phyloP scores from a whole-genome alignment of 2,888 invertebrate genomes.

The Drosophila neonasuta region DNA sequence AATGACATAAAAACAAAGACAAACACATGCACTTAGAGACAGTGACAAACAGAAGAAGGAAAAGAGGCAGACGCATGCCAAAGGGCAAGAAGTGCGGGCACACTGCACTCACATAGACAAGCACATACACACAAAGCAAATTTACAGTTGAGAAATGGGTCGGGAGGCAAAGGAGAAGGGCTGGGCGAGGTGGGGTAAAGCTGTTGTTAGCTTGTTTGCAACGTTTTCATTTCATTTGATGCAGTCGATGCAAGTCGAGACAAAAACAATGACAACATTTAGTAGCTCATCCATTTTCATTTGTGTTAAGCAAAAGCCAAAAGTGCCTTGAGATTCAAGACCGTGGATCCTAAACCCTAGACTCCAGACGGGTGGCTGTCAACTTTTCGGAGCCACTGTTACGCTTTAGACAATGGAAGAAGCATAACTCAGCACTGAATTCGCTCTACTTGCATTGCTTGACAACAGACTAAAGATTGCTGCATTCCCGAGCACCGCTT shows the following conservation, averaged over 20 bases:
- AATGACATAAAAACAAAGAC: constrained; percentile 71
- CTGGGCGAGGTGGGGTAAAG: not conserved
- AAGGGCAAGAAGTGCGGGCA: constrained; percentile 7
- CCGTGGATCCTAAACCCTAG: not conserved
- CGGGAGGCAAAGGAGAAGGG: constrained; percentile 1
- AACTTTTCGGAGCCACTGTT: constrained; percentile 43
- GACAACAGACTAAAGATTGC: constrained; percentile 46
- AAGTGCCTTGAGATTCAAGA: constrained; percentile 45
- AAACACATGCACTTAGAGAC: constrained; percentile 52
- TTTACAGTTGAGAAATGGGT: constrained; percentile 39
- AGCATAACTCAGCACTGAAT: constrained; percentile 48
- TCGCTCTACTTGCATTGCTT: constrained; percentile 25
- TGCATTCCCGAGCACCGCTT: constrained; percentile 13
- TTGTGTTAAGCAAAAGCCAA: constrained; percentile 72
- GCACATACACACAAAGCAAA: constrained; percentile 41
- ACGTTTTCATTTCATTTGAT: constrained; percentile 67
- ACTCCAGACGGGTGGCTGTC: constrained; percentile 2
- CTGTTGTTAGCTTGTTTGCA: constrained; percentile 61
- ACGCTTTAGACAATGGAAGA: constrained; percentile 30
- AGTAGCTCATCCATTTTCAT: constrained; percentile 78
- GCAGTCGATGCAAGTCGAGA: constrained; percentile 53
- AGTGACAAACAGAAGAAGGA: not conserved
- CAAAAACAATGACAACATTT: constrained; percentile 65
- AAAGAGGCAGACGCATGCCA: not conserved
- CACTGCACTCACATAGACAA: constrained; percentile 18